These are phyloP conservation scores for Suricata suricatta DNA, from an alignment of 2,113 vertebrate species.

Conservation along the genomic window DNA sequence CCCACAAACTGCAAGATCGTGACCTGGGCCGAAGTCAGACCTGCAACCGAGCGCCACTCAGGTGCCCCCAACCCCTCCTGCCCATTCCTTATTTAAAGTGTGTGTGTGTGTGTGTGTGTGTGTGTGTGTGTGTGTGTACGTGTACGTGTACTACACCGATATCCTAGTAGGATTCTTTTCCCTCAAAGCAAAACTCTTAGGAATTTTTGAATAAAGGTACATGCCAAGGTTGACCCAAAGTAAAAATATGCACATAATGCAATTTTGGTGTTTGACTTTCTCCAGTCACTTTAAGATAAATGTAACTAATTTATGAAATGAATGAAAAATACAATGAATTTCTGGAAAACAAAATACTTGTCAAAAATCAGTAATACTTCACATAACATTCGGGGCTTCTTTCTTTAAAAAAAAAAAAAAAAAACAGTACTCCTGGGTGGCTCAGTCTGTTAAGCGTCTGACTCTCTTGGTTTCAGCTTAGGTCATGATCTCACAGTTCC, in stretches of 20 bases:
- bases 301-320: neutral
- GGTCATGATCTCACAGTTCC: no score
- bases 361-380: neutral
- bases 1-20: no score
- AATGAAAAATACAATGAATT: conserved; percentile 20
- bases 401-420: neutral
- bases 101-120: neutral
- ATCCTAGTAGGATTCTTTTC: neutral
- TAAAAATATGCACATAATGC: neutral
- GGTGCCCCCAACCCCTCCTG: no score
- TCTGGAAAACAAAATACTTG: neutral
- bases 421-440: neutral
- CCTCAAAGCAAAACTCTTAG: neutral
- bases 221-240: neutral
- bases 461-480: no score
- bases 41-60: no score
- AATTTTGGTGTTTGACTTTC: neutral
- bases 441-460: no score
- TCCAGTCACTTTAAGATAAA: neutral
- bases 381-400: neutral
- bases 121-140: neutral
- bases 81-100: neutral
- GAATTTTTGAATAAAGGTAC: neutral
- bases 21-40: no score
- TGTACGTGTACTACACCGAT: neutral